Conservation (phyloP, 2,888 invertebrate species). For the Diploptera punctata region DNA sequence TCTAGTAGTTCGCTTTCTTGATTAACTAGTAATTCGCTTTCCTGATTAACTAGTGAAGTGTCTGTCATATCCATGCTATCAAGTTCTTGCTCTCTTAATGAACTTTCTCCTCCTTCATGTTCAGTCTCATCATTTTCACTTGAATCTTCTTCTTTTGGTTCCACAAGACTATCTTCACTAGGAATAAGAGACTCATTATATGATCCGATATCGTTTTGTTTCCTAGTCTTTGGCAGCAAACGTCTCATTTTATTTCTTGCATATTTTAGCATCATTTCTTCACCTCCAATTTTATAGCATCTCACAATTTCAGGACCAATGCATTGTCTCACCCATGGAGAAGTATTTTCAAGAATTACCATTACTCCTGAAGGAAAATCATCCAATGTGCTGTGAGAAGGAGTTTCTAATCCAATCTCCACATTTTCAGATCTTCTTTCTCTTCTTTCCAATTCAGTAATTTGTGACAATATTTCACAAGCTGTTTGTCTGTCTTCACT, state of each 20-base stretch:
- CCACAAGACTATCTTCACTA: too few species aligned
- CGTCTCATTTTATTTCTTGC: not conserved
- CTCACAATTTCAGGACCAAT: not conserved
- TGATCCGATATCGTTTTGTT: too few species aligned
- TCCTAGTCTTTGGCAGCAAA: too few species aligned
- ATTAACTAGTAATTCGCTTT: too few species aligned
- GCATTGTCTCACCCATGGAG: not conserved
- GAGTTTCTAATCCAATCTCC: not conserved
- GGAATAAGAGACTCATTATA: too few species aligned
- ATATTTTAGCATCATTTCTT: not conserved
- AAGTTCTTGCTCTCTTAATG: too few species aligned
- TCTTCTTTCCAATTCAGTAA: constrained; percentile 49
- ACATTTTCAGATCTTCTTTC: constrained; percentile 48
- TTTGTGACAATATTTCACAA: constrained; percentile 56
- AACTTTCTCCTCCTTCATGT: too few species aligned
- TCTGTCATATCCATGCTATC: too few species aligned
- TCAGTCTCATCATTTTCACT: too few species aligned
- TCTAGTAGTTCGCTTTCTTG: too few species aligned
- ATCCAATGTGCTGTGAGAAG: not conserved
- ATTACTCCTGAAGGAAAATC: not conserved
- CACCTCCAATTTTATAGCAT: not conserved
- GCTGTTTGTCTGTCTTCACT: constrained; percentile 55
- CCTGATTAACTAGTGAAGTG: too few species aligned
- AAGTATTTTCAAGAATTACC: not conserved
- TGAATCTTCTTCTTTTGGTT: too few species aligned